Conservation (phyloP, 2,797 vertebrate species). For the Fistularia commersonii region DNA sequence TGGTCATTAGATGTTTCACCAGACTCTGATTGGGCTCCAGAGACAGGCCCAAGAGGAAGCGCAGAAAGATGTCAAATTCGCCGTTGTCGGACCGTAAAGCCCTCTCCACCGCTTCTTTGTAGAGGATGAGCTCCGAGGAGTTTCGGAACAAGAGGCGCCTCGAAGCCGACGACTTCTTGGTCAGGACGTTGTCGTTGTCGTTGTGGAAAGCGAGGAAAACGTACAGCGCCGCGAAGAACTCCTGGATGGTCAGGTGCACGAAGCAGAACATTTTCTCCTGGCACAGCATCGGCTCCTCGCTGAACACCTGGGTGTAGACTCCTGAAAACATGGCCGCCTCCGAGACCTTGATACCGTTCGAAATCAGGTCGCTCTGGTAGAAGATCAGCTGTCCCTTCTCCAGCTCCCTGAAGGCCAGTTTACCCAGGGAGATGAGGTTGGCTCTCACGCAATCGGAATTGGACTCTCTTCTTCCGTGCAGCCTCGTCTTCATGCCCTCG, state of each 20-base stretch:
- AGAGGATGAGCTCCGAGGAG: conserved; percentile 50
- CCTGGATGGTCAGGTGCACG: conserved; percentile 65
- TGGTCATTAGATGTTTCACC: conserved; percentile 46
- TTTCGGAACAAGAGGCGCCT: conserved; percentile 23
- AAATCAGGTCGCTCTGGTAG: conserved; percentile 56
- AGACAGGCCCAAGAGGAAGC: conserved; percentile 64
- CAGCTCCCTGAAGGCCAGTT: conserved; percentile 59
- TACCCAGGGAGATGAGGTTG: conserved; percentile 49
- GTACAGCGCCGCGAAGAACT: conserved; percentile 63
- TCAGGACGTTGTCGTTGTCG: conserved; percentile 46
- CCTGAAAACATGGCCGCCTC: conserved; percentile 61
- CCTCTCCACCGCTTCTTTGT: conserved; percentile 57
- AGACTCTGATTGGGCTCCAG: conserved; percentile 50
- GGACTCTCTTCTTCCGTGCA: conserved; percentile 21
- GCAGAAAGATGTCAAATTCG: conserved; percentile 63
- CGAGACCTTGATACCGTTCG: conserved; percentile 29
- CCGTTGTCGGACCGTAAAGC: conserved; percentile 42
- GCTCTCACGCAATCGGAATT: conserved; percentile 12
- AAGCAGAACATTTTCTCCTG: conserved; percentile 63
- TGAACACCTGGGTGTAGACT: conserved; percentile 66
- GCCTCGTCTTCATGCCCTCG: conserved; percentile 34
- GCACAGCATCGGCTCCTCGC: conserved; percentile 33
- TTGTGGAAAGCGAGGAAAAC: conserved; percentile 63
- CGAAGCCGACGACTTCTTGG: conserved; percentile 32
- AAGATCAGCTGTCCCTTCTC: conserved; percentile 60